Conservation (phyloP, 2,113 vertebrate species). For the Brachyhypopomus gauderio region DNA sequence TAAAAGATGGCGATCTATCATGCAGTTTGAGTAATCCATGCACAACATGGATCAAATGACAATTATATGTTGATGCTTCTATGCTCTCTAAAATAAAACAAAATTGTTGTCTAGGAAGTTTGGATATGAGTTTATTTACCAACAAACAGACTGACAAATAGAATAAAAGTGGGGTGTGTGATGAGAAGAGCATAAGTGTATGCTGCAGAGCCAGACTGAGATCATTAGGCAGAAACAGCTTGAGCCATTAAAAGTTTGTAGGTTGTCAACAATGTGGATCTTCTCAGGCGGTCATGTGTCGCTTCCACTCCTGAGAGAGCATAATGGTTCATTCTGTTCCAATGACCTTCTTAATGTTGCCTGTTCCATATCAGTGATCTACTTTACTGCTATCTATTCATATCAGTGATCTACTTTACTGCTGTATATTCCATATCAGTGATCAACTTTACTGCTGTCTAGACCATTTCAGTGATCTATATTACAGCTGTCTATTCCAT, state of each 20-base stretch:
- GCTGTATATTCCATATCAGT: too few species aligned
- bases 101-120: too few species aligned
- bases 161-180: too few species aligned
- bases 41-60: slow-evolving; percentile 12
- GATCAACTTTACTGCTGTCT: too few species aligned
- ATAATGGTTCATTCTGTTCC: slow-evolving; percentile 59
- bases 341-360: slow-evolving; percentile 54
- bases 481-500: too few species aligned
- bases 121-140: too few species aligned
- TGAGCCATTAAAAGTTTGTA: slow-evolving; percentile 40
- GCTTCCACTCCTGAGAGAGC: slow-evolving; percentile 56
- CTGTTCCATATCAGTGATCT: slow-evolving; percentile 38
- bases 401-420: too few species aligned
- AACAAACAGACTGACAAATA: too few species aligned
- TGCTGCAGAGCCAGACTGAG: neutral
- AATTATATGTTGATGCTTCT: slow-evolving; percentile 15
- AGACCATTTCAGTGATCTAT: too few species aligned
- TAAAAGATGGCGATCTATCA: neutral
- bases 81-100: neutral
- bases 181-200: too few species aligned
- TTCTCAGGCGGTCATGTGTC: slow-evolving; percentile 61
- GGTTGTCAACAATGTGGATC: slow-evolving; percentile 62
- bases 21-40: slow-evolving; percentile 3
- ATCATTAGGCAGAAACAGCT: neutral
- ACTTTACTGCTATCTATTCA: slow-evolving; percentile 45